Conservation (phyloP, 2,888 invertebrate genomes). For the Troides helena region DNA sequence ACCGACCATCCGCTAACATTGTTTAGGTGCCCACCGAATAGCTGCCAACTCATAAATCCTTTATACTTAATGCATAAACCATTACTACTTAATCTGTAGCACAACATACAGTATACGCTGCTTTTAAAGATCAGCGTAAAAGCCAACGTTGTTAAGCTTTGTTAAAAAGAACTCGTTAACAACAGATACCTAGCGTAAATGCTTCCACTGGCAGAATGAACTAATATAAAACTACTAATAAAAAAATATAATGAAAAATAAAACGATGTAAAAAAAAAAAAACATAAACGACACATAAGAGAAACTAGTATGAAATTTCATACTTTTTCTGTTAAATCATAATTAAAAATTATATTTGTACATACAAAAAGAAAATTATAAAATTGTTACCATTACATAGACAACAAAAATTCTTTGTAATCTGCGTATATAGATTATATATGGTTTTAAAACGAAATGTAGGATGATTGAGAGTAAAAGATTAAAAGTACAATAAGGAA, state of each 20-base stretch:
- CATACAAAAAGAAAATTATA: too few relatives aligned
- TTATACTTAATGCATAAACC: constrained; percentile 18
- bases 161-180: neutral
- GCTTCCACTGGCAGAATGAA: neutral
- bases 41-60: constrained; percentile 13
- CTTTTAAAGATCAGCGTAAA: neutral
- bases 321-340: too few relatives aligned
- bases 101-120: neutral
- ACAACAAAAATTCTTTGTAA: too few relatives aligned
- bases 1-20: constrained; percentile 13
- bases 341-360: too few relatives aligned
- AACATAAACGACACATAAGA: neutral
- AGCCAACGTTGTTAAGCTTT: neutral
- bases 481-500: constrained; percentile 20
- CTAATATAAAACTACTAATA: neutral
- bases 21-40: constrained; percentile 22
- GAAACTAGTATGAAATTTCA: too few relatives aligned
- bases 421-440: too few relatives aligned
- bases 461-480: neutral
- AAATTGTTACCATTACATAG: too few relatives aligned
- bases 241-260: neutral
- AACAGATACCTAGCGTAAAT: neutral
- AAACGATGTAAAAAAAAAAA: neutral
- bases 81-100: constrained; percentile 3
- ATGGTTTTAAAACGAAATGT: neutral